Conservation (phyloP, 2,113 vertebrate genomes). For the Notarius quadriscutis region DNA sequence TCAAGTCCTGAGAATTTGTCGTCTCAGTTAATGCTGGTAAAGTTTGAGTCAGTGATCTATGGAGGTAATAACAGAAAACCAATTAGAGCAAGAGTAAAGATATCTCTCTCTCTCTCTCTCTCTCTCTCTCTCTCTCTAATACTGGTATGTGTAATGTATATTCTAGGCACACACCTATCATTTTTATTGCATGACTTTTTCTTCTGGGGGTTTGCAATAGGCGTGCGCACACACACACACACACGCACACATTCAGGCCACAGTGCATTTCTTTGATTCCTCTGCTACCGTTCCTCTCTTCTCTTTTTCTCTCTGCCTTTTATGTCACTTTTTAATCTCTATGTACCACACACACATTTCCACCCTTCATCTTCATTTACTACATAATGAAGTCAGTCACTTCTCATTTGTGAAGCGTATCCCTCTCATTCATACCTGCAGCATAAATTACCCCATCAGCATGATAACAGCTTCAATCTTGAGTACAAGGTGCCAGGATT, state of each 20-base stretch:
- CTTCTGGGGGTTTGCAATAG: background rate
- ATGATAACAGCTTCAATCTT: background rate
- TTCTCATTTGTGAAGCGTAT: background rate
- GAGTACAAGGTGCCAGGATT: constrained; percentile 5
- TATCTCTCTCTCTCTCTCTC: background rate
- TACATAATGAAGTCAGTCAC: background rate
- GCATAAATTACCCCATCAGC: constrained; percentile 13
- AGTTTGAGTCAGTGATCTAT: background rate
- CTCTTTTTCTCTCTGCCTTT: background rate
- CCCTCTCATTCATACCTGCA: background rate
- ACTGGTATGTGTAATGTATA: constrained; percentile 6
- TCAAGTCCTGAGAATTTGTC: background rate
- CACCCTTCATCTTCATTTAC: background rate
- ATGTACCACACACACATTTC: background rate
- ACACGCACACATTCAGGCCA: background rate
- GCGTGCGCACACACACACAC: background rate
- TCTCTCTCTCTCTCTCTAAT: background rate
- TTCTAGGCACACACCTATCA: constrained; percentile 1
- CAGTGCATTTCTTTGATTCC: background rate
- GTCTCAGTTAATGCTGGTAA: background rate
- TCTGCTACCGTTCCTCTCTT: background rate
- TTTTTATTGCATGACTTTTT: constrained; percentile 5
- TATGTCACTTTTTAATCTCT: background rate
- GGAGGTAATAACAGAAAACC: constrained; percentile 1
- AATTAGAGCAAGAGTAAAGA: background rate